Conservation (phyloP, 2,113 vertebrate species). For the Reinhardtius hippoglossoides region DNA sequence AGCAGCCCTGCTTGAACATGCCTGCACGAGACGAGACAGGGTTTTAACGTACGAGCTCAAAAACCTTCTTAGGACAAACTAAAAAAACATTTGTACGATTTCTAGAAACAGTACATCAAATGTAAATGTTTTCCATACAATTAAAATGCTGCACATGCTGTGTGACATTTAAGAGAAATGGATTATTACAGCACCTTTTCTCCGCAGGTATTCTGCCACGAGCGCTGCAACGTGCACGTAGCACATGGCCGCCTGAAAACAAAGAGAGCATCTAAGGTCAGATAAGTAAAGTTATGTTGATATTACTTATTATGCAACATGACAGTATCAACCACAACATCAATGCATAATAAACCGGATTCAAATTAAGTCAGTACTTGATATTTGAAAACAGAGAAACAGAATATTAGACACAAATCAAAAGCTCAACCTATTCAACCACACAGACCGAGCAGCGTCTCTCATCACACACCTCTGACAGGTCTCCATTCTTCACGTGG, state of each 20-base stretch:
- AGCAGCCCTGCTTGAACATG: constrained; percentile 97
- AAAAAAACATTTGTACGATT: background rate
- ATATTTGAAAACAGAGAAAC: background rate
- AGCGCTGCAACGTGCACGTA: constrained; percentile 95
- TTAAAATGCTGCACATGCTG: background rate
- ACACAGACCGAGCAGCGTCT: background rate
- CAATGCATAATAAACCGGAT: background rate
- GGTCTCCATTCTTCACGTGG: constrained; percentile 97
- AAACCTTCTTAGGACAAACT: background rate
- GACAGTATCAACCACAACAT: background rate
- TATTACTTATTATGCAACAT: background rate
- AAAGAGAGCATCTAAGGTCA: constrained; percentile 25
- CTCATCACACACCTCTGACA: constrained; percentile 88
- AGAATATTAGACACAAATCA: background rate
- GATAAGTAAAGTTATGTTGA: background rate
- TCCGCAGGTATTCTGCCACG: constrained; percentile 93
- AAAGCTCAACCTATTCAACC: background rate
- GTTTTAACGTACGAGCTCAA: too few species aligned
- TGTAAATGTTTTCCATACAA: background rate
- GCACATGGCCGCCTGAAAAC: constrained; percentile 94
- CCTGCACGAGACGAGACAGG: constrained; percentile 73
- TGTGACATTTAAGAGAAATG: background rate
- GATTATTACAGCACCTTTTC: constrained; percentile 86
- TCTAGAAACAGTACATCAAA: too few species aligned
- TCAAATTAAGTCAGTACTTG: background rate